Evolutionary conservation across 2,888 invertebrate species (phyloP).

Genomic region (Andricus quercusramuli): DNA sequence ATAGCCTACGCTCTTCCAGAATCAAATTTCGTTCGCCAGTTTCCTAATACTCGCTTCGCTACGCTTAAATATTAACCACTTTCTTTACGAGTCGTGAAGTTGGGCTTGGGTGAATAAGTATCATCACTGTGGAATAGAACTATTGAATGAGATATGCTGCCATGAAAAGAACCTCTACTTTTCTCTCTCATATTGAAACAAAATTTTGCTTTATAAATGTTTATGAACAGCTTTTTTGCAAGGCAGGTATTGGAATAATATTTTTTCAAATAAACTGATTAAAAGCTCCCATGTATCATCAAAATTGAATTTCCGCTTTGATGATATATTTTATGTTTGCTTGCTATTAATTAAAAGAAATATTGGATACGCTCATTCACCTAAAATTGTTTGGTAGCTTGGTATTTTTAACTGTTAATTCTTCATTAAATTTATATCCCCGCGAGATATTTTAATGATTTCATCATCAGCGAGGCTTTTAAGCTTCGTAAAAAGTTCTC

Average conservation of each 20-base stretch:
- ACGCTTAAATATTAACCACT: conserved; percentile 51
- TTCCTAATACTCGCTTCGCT: conserved; percentile 41
- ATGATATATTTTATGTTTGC: neutral
- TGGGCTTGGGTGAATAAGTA: conserved; percentile 42
- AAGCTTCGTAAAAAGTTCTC: neutral
- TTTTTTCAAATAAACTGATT: neutral
- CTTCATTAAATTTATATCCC: neutral
- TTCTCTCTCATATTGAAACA: neutral
- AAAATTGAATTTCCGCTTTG: neutral
- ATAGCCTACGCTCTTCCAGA: conserved; percentile 29
- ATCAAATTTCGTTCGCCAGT: conserved; percentile 31
- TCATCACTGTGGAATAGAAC: neutral
- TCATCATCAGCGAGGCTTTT: neutral
- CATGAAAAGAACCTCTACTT: neutral
- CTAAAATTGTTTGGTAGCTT: neutral
- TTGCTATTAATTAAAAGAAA: neutral
- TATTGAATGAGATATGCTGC: neutral
- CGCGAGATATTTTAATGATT: neutral
- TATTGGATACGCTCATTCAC: neutral
- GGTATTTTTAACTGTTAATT: neutral
- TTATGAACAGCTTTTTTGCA: neutral
- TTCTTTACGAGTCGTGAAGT: conserved; percentile 49
- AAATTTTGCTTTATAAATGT: neutral
- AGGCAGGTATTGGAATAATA: neutral
- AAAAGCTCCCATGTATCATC: neutral